phyloP scores from a whole-genome alignment of 2,888 invertebrate genomes.

The Rhodophaea formosa region DNA sequence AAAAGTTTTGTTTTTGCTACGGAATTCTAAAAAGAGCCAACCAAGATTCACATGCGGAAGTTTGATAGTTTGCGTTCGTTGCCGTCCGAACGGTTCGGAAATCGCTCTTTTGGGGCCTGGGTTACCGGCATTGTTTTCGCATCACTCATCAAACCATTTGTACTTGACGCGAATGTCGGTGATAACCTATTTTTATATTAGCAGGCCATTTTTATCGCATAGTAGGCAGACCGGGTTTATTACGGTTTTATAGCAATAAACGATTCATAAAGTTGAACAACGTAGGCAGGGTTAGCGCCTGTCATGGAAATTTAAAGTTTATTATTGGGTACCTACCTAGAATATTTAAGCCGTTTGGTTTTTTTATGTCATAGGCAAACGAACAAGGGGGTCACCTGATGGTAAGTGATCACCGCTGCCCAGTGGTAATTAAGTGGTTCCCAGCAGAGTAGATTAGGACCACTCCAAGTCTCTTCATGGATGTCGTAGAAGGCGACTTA shows the following conservation, averaged over 20 bases:
- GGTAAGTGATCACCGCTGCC: no score
- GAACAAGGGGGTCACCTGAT: no score
- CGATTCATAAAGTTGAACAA: not conserved
- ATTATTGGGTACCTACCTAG: not conserved
- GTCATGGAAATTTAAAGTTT: not conserved
- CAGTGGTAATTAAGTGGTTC: no score
- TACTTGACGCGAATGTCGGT: slow-evolving; percentile 13
- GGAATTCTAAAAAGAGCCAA: no score
- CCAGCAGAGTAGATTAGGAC: no score
- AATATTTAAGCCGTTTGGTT: not conserved
- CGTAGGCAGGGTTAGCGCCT: not conserved
- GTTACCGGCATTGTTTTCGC: slow-evolving; percentile 17
- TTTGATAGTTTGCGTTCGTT: no score
- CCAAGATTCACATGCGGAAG: no score
- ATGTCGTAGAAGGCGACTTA: no score
- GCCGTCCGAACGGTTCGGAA: no score
- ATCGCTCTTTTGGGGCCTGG: not conserved
- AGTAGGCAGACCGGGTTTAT: slow-evolving; percentile 2
- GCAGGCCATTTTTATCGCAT: slow-evolving; percentile 10
- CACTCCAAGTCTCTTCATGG: no score
- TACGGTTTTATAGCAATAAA: slow-evolving; percentile 1
- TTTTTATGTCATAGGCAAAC: no score
- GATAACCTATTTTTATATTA: slow-evolving; percentile 18
- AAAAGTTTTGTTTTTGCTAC: no score
- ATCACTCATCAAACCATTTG: slow-evolving; percentile 19